Percentiles rank a stretch among this genome's conserved stretches.
Evolutionary conservation across 2,888 invertebrate species (phyloP).

Genomic region (Nemotelus pantherinus): DNA sequence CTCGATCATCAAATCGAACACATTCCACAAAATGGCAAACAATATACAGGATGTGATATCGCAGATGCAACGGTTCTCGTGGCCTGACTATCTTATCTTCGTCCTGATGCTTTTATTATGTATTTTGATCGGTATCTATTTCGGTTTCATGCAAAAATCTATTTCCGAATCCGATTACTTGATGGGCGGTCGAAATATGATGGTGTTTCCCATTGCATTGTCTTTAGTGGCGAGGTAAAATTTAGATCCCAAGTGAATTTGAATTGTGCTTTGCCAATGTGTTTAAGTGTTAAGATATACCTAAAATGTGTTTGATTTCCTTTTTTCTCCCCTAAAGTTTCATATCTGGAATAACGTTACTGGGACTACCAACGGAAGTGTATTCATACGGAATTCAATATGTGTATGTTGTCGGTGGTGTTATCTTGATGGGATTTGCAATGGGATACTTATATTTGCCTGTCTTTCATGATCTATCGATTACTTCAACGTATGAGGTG

Average conservation of each 20-base stretch:
- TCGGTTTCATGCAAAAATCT: slow-evolving; percentile 75
- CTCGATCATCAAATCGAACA: background rate
- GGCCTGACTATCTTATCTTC: slow-evolving; percentile 63
- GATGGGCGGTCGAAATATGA: slow-evolving; percentile 83
- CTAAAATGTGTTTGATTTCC: no score
- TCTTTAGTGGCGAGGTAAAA: slow-evolving; percentile 82
- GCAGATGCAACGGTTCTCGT: slow-evolving; percentile 61
- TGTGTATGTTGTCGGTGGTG: slow-evolving; percentile 71
- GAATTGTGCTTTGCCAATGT: background rate
- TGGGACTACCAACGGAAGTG: slow-evolving; percentile 83
- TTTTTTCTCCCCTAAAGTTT: slow-evolving; percentile 66
- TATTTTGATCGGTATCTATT: slow-evolving; percentile 80
- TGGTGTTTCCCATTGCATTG: slow-evolving; percentile 79
- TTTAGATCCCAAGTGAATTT: slow-evolving; percentile 28
- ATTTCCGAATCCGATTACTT: slow-evolving; percentile 77
- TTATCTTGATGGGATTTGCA: slow-evolving; percentile 72
- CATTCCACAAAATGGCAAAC: slow-evolving; percentile 55
- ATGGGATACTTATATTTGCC: slow-evolving; percentile 77
- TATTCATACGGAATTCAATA: slow-evolving; percentile 86
- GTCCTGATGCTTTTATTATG: slow-evolving; percentile 76
- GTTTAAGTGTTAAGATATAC: no score
- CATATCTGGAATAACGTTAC: slow-evolving; percentile 79
- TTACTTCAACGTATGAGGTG: slow-evolving; percentile 85
- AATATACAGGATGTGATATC: slow-evolving; percentile 61
- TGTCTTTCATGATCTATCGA: slow-evolving; percentile 77